Evolutionary conservation across 2,888 invertebrate species (phyloP).

Genomic region (Zonitis immaculata): DNA sequence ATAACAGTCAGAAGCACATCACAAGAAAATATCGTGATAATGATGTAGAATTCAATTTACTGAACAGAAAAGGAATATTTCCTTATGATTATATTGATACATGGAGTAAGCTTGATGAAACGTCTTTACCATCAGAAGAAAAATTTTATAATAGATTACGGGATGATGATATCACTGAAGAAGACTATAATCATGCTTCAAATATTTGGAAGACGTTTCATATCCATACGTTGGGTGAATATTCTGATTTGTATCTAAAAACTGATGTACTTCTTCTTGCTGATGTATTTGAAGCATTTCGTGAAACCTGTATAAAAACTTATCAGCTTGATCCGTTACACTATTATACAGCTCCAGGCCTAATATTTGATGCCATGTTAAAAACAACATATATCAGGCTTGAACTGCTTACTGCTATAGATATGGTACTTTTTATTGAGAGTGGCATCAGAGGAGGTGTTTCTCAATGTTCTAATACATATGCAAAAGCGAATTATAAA

Average conservation of each 20-base stretch:
- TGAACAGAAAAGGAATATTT: constrained; percentile 32
- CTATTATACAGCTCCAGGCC: constrained; percentile 33
- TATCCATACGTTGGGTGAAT: constrained; percentile 26
- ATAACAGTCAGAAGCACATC: not conserved
- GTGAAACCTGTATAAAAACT: constrained; percentile 22
- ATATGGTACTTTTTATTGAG: constrained; percentile 30
- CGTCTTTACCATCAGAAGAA: constrained; percentile 12
- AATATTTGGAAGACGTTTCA: constrained; percentile 29
- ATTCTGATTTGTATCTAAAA: constrained; percentile 31
- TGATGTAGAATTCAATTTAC: not conserved
- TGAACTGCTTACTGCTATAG: constrained; percentile 31
- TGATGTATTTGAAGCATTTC: constrained; percentile 36
- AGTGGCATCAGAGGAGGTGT: constrained; percentile 34
- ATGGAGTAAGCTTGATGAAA: constrained; percentile 21
- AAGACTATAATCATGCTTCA: constrained; percentile 27
- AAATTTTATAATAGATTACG: constrained; percentile 5
- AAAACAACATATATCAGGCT: constrained; percentile 30
- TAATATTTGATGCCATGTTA: constrained; percentile 36
- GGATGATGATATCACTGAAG: constrained; percentile 18
- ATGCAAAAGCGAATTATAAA: constrained; percentile 34
- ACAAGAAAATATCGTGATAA: not conserved
- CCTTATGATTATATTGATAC: constrained; percentile 35
- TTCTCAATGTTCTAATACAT: constrained; percentile 30
- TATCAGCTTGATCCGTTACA: constrained; percentile 33
- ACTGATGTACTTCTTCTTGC: constrained; percentile 31